Evolutionary conservation across 2,888 invertebrate species (phyloP), one percentile per base, ranked within the genome.

Genomic region (Coenonympha glycerion): DNA sequence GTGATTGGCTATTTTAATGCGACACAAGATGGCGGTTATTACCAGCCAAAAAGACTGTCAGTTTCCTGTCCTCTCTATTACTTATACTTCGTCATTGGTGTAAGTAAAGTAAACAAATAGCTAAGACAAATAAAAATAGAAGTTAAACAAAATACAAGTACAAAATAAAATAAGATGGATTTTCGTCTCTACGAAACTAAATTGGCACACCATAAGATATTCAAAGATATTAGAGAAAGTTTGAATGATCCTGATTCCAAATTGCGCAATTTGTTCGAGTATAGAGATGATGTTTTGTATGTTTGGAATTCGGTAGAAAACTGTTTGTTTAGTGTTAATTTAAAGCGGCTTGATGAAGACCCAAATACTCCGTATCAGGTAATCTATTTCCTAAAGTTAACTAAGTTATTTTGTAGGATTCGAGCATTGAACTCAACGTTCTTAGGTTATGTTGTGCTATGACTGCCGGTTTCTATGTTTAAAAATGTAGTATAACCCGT

Each of bases 241-340:
- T 71, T 92, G 22, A 79, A 85, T 39, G 88, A 72, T 68, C 59
- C 79, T 21, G 78, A 77, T 55, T 86, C 82, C 52, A 91, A 90
- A 62, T 88, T 92, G 59, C 83, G 87, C 53, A 91, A 91, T 75
- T 87, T 92, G 59, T 69, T 92, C 21, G 89, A 89, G 62, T 87
- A 91, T 47, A 89, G 89, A 53, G 91, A 92, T 60, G 91, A 92
- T 72, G 88, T 92, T 60, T 76, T 92, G 49, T 93, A 90, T 66
- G 86, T 90, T 61, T 93, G 92, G 93, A 89, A 91, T 67, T 84
- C 88, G 1, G 76, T 86, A 49, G 90, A 91, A 69, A 90, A 88
- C 66, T 91, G 91, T 71, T 84, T 92, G 54, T 79, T 90, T 62
- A 87, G 90, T 52, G 74, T 92, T 57, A 91, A 92, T 70, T 61